These are phyloP conservation scores for Bruchidius siliquastri DNA, from an alignment of 2,888 invertebrate genomes.

Conservation along the genomic window DNA sequence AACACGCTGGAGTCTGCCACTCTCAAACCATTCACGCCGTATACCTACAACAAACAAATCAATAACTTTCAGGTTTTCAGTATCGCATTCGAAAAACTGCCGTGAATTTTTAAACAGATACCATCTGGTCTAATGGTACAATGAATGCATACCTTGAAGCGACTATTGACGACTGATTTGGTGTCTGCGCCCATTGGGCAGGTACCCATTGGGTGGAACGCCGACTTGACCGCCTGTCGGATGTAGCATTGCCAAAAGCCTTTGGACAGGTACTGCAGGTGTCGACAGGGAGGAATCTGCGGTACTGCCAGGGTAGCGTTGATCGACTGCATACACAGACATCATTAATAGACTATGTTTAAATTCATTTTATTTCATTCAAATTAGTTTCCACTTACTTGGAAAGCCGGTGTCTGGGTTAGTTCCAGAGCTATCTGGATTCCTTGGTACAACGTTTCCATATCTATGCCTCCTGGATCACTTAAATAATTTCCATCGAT, in stretches of 20 bases:
- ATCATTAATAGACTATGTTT: too few species aligned
- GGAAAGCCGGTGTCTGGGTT: constrained; percentile 50
- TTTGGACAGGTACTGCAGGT: constrained; percentile 11
- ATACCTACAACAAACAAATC: constrained; percentile 39
- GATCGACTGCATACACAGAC: constrained; percentile 40
- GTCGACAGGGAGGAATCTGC: constrained; percentile 11
- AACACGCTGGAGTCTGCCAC: constrained; percentile 64
- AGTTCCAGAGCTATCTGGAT: constrained; percentile 43
- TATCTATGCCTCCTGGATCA: constrained; percentile 48
- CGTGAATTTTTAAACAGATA: too few species aligned
- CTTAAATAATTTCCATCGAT: constrained; percentile 64
- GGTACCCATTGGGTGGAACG: constrained; percentile 62
- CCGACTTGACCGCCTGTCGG: constrained; percentile 10
- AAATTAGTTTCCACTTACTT: too few species aligned
- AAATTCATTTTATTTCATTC: too few species aligned
- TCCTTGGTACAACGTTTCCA: constrained; percentile 52
- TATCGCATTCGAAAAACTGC: too few species aligned
- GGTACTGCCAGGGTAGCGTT: constrained; percentile 43
- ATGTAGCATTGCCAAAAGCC: constrained; percentile 17
- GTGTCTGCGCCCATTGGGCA: constrained; percentile 58
- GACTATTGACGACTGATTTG: neutral
- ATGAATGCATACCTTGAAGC: neutral
- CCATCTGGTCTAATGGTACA: too few species aligned
- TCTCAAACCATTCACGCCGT: constrained; percentile 54
- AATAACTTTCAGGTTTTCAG: too few species aligned